Percentiles rank a stretch among this genome's conserved stretches.
These are phyloP conservation scores for Microplitis mediator DNA, from an alignment of 1,140 invertebrate species.

Conservation along the genomic window DNA sequence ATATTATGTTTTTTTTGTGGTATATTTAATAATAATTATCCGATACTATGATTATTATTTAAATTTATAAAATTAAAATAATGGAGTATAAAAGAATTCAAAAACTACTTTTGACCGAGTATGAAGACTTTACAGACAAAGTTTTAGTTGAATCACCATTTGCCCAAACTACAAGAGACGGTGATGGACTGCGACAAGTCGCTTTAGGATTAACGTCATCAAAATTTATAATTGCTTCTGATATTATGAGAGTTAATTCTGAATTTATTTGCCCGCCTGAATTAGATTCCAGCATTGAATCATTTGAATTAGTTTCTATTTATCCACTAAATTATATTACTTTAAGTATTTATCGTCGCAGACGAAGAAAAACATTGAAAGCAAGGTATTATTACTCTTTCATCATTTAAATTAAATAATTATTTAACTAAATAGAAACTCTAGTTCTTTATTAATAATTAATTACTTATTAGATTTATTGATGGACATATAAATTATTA, in stretches of 20 bases:
- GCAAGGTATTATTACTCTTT: slow-evolving; percentile 53
- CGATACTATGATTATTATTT: too few relatives aligned
- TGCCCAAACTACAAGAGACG: slow-evolving; percentile 66
- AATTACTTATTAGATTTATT: slow-evolving; percentile 40
- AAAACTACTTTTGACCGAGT: slow-evolving; percentile 66
- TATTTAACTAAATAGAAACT: not conserved
- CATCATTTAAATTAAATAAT: not conserved
- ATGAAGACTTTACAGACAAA: slow-evolving; percentile 64
- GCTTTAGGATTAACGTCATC: slow-evolving; percentile 66
- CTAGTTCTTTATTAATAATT: not conserved
- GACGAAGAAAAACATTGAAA: slow-evolving; percentile 63
- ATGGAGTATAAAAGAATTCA: slow-evolving; percentile 64
- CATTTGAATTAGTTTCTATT: slow-evolving; percentile 65
- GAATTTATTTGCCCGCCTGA: slow-evolving; percentile 47
- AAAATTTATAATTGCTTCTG: slow-evolving; percentile 65
- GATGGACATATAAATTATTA: slow-evolving; percentile 50
- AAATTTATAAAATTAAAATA: not conserved
- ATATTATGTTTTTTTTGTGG: too few relatives aligned
- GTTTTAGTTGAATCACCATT: slow-evolving; percentile 69
- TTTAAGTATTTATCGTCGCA: slow-evolving; percentile 65
- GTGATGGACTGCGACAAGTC: slow-evolving; percentile 64
- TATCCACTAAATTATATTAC: slow-evolving; percentile 65
- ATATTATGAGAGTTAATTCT: slow-evolving; percentile 51
- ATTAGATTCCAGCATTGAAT: slow-evolving; percentile 64
- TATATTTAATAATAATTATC: too few relatives aligned